Percentiles rank a stretch among this genome's conserved stretches.
Conservation (phyloP, 2,888 invertebrate species). For the Epirrhoe alternata region DNA sequence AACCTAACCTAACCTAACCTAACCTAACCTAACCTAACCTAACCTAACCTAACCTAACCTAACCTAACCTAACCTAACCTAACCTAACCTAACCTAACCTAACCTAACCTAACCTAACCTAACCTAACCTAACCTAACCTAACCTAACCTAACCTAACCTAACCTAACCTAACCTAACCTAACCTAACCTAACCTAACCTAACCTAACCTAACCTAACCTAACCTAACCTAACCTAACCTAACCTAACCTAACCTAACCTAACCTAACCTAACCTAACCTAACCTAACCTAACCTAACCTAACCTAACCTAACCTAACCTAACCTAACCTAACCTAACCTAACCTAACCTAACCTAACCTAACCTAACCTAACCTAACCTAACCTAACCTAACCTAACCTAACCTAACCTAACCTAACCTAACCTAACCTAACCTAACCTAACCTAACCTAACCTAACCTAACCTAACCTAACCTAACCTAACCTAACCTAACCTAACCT, state of each 20-base stretch:
- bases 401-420: slow-evolving; percentile 49
- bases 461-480: slow-evolving; percentile 41
- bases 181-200: slow-evolving; percentile 43
- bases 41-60: slow-evolving; percentile 43
- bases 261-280: slow-evolving; percentile 44
- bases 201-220: slow-evolving; percentile 36
- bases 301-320: slow-evolving; percentile 45
- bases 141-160: slow-evolving; percentile 45
- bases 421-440: slow-evolving; percentile 49
- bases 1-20: slow-evolving; percentile 38
- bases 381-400: slow-evolving; percentile 51
- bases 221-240: slow-evolving; percentile 39
- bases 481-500: slow-evolving; percentile 44
- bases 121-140: slow-evolving; percentile 44
- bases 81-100: slow-evolving; percentile 41
- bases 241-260: slow-evolving; percentile 38
- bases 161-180: slow-evolving; percentile 44
- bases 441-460: slow-evolving; percentile 42
- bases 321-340: slow-evolving; percentile 46
- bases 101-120: slow-evolving; percentile 44
- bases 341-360: slow-evolving; percentile 48
- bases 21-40: slow-evolving; percentile 41
- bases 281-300: slow-evolving; percentile 43
- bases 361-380: slow-evolving; percentile 47
- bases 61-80: slow-evolving; percentile 43